Conservation (phyloP, 2,797 vertebrate species). For the Hippopotamyrus pictus region DNA sequence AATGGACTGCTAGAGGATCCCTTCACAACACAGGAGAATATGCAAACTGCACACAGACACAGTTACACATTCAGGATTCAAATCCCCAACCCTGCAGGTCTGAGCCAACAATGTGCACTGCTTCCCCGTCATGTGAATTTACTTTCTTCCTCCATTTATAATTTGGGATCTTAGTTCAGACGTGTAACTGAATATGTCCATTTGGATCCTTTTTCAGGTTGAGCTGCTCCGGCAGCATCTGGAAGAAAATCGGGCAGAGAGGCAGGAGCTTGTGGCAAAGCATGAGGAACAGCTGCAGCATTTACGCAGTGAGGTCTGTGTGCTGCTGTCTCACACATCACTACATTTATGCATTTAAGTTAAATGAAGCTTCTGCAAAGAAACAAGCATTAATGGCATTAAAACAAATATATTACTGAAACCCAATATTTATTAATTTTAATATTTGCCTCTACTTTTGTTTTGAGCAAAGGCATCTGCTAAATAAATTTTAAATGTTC, state of each 20-base stretch:
- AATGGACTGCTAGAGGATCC: no score
- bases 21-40: not conserved
- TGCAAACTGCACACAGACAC: not conserved
- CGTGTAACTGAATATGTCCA: not conserved
- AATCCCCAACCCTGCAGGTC: not conserved
- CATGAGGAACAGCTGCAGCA: slow-evolving; percentile 80
- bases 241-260: slow-evolving; percentile 60
- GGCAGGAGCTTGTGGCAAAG: slow-evolving; percentile 64
- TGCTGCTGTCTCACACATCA: not conserved
- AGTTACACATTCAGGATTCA: not conserved
- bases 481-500: not conserved
- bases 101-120: not conserved
- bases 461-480: not conserved
- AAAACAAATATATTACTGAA: not conserved
- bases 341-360: not conserved
- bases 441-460: not conserved
- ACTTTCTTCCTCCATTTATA: not conserved
- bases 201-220: slow-evolving; percentile 55
- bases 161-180: not conserved
- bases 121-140: not conserved
- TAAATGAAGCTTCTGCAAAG: not conserved
- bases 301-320: slow-evolving; percentile 33
- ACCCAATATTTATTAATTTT: not conserved
- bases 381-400: not conserved
- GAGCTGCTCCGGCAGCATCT: slow-evolving; percentile 62